A percentile compares a stretch with the other conserved stretches of the same genome.
phyloP scores from a whole-genome alignment of 1,140 invertebrate genomes.

The Latrodectus geometricus region DNA sequence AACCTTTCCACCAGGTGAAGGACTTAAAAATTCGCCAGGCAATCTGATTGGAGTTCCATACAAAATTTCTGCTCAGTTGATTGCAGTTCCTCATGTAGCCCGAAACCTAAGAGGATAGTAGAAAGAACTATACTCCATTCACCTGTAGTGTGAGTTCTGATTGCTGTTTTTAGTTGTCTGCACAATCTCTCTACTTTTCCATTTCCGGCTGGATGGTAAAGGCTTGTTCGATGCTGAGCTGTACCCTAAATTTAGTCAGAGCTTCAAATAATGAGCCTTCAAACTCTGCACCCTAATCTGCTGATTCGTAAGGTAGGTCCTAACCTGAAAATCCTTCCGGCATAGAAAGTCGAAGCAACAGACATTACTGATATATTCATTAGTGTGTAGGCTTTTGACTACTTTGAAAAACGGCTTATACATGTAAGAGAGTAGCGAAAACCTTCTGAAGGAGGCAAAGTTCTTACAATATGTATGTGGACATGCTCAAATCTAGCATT shows the following conservation, averaged over 20 bases:
- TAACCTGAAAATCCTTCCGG: conserved; percentile 66
- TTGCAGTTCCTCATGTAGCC: too few relatives aligned
- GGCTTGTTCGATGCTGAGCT: not conserved
- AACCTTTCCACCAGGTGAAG: too few relatives aligned
- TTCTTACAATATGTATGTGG: conserved; percentile 70
- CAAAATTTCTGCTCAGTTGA: too few relatives aligned
- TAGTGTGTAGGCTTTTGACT: conserved; percentile 64
- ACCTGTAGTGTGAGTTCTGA: too few relatives aligned
- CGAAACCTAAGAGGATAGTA: too few relatives aligned
- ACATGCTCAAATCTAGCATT: conserved; percentile 67
- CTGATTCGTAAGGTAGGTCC: conserved; percentile 64
- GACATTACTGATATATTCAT: conserved; percentile 64
- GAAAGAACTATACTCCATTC: too few relatives aligned
- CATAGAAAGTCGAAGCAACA: conserved; percentile 65
- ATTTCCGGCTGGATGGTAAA: too few relatives aligned
- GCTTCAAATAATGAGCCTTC: conserved; percentile 63
- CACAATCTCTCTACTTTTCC: too few relatives aligned
- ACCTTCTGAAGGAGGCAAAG: conserved; percentile 67
- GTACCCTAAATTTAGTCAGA: not conserved
- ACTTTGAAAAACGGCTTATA: conserved; percentile 70
- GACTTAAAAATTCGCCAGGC: too few relatives aligned
- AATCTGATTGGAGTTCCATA: too few relatives aligned
- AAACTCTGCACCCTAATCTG: conserved; percentile 70
- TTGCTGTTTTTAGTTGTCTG: too few relatives aligned
- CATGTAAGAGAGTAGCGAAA: conserved; percentile 69